Evolutionary conservation across 2,113 vertebrate genomes (phyloP), one percentile per base, ranked within the genome.

Genomic region (Lophochroa leadbeateri): DNA sequence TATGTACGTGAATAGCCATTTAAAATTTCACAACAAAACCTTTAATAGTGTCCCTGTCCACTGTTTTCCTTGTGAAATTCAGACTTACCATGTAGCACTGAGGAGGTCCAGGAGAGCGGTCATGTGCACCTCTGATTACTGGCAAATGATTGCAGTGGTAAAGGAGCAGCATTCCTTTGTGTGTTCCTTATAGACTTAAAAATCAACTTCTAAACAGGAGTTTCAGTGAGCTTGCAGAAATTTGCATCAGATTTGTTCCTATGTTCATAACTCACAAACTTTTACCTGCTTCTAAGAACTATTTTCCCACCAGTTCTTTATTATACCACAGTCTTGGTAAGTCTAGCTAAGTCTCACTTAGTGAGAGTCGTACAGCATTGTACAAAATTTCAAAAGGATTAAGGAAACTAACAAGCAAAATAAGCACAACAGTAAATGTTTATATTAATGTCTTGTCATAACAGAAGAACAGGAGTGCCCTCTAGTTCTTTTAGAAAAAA

Each of bases 401-500:
- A 49, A 80, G 31, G 31, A 47, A 75, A 33, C 24, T 44, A 47
- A 9, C 43, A 69, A 72, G 33, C 1, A 2, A 86, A 47, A 35
- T 88, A 82, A 46, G 15, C 65, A n/a, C 20, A 84, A 37, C 7
- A 27, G 19, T 75, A 69, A 53, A 29, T 70, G 11, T 53, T 82
- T 58, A 47, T 5, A 7, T 58, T 39, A 67, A 72, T 69, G 2
- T 70, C 65, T 41, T 82, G 29, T 75, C 43, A 10, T 86, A 86
- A 86, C 10, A 65, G 35, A 76, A 89, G 61, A 75, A 63, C 25
- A 33, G 79, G 46, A 84, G 74, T 92, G 64, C 82, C 58, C 58
- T 87, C 58, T 94, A 84, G 82, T 72, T 92, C 64, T 88, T 74
- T 69, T 81, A 58, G 63, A 77, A 87, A 83, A 90, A 37, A 27